Evolutionary conservation across 2,888 invertebrate genomes (phyloP).

Genomic region (Xanthia togata): DNA sequence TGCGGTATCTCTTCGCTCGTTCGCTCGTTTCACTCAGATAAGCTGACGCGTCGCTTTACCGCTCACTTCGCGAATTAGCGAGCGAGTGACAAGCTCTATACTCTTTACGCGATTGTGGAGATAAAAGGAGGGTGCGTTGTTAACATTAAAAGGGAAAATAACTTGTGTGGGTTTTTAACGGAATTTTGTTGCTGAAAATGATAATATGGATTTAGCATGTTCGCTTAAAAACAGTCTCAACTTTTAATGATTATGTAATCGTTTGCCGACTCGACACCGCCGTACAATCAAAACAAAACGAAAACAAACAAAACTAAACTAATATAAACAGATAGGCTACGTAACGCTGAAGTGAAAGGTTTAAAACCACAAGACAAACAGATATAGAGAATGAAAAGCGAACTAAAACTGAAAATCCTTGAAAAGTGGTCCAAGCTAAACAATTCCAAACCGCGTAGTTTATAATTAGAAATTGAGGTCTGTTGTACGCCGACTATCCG

Average conservation of each 20-base stretch:
- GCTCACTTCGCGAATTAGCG: slow-evolving; percentile 52
- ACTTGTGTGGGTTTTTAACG: background rate
- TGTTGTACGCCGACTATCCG: background rate
- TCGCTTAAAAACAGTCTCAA: background rate
- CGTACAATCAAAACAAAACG: slow-evolving; percentile 2
- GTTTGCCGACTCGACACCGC: background rate
- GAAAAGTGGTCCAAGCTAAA: slow-evolving; percentile 29
- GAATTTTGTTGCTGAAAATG: background rate
- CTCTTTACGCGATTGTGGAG: slow-evolving; percentile 35
- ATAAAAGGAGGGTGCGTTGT: slow-evolving; percentile 19
- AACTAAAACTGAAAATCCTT: slow-evolving; percentile 36
- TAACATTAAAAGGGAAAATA: slow-evolving; percentile 1
- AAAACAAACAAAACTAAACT: slow-evolving; percentile 46
- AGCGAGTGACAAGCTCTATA: slow-evolving; percentile 36
- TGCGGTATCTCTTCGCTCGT: slow-evolving; percentile 18
- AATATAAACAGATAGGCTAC: slow-evolving; percentile 27
- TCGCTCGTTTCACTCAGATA: slow-evolving; percentile 26
- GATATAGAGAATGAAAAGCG: slow-evolving; percentile 12
- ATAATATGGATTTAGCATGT: background rate
- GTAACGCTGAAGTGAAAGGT: slow-evolving; percentile 17
- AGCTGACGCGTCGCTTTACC: slow-evolving; percentile 28
- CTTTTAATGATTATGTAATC: slow-evolving; percentile 2
- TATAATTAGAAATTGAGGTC: slow-evolving; percentile 39
- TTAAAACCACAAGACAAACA: slow-evolving; percentile 35
- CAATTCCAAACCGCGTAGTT: slow-evolving; percentile 17